These are phyloP conservation scores for Naja naja DNA, from an alignment of 2,113 vertebrate genomes.

Conservation along the genomic window DNA sequence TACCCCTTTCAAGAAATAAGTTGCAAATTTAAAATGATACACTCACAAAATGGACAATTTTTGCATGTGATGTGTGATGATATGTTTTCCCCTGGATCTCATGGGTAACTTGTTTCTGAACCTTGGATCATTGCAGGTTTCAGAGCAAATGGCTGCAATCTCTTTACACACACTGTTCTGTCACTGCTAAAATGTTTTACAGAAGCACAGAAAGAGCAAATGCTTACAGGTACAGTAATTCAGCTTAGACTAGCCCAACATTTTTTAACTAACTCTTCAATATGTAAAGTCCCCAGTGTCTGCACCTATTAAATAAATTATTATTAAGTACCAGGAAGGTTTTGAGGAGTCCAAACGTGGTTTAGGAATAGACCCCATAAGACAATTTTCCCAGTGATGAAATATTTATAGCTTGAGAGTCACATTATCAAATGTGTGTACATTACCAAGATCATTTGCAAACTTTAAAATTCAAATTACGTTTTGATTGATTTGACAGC, in stretches of 20 bases:
- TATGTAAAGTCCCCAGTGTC: not conserved
- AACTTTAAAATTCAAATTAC: not conserved
- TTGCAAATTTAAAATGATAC: not conserved
- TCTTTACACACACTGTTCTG: not conserved
- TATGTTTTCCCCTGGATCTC: not conserved
- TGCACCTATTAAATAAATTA: not conserved
- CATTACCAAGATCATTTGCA: not conserved
- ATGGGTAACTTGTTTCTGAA: not conserved
- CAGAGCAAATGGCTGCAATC: not conserved
- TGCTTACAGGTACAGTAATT: not conserved
- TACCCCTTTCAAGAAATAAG: not conserved
- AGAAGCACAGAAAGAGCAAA: not conserved
- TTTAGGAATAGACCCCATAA: not conserved
- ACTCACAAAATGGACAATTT: not conserved
- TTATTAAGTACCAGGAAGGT: rapidly evolving
- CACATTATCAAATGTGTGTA: not conserved
- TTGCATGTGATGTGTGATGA: not conserved
- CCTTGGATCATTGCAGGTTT: not conserved
- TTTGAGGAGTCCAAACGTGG: rapidly evolving
- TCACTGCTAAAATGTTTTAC: not conserved
- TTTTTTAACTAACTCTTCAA: not conserved
- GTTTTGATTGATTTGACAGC: not conserved
- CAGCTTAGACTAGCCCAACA: not conserved
- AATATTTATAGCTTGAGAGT: not conserved
- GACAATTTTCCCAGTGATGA: not conserved